A percentile compares a stretch with the other conserved stretches of the same genome.
Evolutionary conservation across 1,140 invertebrate genomes (phyloP).

Genomic region (Panagrolaimus sp.): DNA sequence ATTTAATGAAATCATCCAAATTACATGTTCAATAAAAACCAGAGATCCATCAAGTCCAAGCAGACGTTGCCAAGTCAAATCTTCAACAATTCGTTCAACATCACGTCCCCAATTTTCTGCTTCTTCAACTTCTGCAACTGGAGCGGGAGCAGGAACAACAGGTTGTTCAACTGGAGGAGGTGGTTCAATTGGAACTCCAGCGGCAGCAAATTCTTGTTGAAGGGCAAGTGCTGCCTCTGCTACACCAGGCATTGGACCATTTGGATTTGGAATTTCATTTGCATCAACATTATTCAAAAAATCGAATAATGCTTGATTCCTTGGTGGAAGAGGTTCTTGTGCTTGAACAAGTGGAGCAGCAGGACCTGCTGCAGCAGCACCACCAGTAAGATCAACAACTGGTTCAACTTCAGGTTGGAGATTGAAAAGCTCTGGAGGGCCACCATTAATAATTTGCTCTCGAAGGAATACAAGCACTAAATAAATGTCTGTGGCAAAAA

Average conservation of each 20-base stretch:
- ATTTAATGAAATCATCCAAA: conserved; percentile 95
- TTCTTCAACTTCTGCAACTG: conserved; percentile 32
- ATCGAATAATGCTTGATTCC: neutral
- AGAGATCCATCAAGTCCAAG: conserved; percentile 92
- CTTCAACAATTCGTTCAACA: conserved; percentile 92
- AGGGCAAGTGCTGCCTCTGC: neutral
- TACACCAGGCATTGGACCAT: neutral
- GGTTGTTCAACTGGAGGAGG: conserved; percentile 1
- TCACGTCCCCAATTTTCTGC: conserved; percentile 64
- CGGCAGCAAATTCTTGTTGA: neutral
- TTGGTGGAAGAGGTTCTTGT: neutral
- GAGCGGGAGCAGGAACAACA: conserved; percentile 27
- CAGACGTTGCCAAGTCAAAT: conserved; percentile 92
- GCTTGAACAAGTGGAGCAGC: neutral
- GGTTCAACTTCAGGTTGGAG: neutral
- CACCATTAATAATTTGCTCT: conserved; percentile 94
- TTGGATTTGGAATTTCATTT: neutral
- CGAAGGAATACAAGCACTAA: conserved; percentile 94
- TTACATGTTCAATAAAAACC: conserved; percentile 93
- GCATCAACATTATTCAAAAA: neutral
- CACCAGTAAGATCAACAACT: neutral
- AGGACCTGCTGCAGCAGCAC: neutral
- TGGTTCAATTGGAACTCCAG: neutral
- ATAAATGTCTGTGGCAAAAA: too few relatives aligned
- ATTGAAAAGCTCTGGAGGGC: conserved; percentile 83